Conservation (phyloP, 2,797 vertebrate species). For the Sebastes oblongus region DNA sequence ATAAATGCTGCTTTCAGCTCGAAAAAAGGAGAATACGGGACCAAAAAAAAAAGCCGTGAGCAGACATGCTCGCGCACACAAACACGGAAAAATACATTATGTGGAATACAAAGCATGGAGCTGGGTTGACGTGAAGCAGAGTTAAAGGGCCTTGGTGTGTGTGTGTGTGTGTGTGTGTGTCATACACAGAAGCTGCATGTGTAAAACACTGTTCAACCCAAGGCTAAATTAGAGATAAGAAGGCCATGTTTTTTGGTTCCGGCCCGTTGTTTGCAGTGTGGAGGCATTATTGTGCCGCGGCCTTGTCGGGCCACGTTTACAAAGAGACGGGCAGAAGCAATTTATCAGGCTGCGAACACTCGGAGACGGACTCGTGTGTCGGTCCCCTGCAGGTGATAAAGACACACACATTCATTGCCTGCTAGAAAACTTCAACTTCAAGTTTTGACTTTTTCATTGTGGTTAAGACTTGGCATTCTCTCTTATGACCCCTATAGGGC, state of each 20-base stretch:
- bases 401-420: conserved; percentile 3
- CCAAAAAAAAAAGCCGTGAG: conserved; percentile 1
- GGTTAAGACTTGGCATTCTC: neutral
- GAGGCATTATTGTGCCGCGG: conserved; percentile 44
- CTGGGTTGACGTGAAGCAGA: conserved; percentile 23
- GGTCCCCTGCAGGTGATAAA: conserved; percentile 29
- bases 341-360: conserved; percentile 47
- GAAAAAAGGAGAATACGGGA: neutral
- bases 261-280: conserved; percentile 48
- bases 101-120: conserved; percentile 38
- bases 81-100: conserved; percentile 33
- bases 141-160: conserved; percentile 38
- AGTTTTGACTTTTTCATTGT: neutral
- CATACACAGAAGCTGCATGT: conserved; percentile 30
- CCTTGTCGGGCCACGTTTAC: conserved; percentile 57
- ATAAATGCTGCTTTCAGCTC: conserved; percentile 40
- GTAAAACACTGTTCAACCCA: conserved; percentile 52
- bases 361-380: conserved; percentile 15
- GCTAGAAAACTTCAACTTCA: conserved; percentile 24
- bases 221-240: conserved; percentile 62
- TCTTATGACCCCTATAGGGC: neutral
- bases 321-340: conserved; percentile 62
- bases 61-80: conserved; percentile 3
- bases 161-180: neutral
- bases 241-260: conserved; percentile 20